Evolutionary conservation across 2,113 vertebrate genomes (phyloP), one percentile per base, ranked within the genome.

Genomic region (Amphiprion percula): DNA sequence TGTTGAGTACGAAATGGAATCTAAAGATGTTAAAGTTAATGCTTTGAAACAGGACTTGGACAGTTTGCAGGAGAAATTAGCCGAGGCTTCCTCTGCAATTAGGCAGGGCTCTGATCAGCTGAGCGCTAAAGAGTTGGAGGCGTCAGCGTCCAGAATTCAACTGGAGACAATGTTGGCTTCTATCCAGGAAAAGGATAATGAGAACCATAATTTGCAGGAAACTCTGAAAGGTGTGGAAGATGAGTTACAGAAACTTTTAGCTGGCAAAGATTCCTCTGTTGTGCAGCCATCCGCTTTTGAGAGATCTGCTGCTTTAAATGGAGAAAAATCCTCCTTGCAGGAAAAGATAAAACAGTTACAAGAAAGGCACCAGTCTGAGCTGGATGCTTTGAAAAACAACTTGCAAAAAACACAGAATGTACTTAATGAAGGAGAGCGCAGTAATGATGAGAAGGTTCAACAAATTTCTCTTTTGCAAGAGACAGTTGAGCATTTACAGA

Each of bases 41-140:
- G 92, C 86, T 88, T 89, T 97, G 75, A 95, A 95, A 78, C 90
- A 93, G 77, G 96, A 97, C 70, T 77, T 96, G 83, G 92, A 94
- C 89, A 69, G 88, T 82, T 84, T 96, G 84, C 95, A 96, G 80
- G 87, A 93, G 67, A 90, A 93, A 55, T 87, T 96, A 72, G 87
- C 88, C 6, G 91, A 91, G 68, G 94, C 92, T 9, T 86, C 94
- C 0, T 83, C 92, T 41, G 88, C 87, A 0, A 84, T 96, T 9
- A 85, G 90, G 49, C 90, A 68, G 30, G 94, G 94, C 24, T 94
- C 91, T 30, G 85, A 94, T 69, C 93, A 93, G 2, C 79, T 95
- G 65, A 91, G 89, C 56, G 92, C 93, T 16, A 90, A 92, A 80
- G 82, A 90, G 82, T 12, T 66, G 11, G 85, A 93, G 75, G 88